Evolutionary conservation across 2,113 vertebrate genomes (phyloP).

Genomic region (Ageneiosus marmoratus): DNA sequence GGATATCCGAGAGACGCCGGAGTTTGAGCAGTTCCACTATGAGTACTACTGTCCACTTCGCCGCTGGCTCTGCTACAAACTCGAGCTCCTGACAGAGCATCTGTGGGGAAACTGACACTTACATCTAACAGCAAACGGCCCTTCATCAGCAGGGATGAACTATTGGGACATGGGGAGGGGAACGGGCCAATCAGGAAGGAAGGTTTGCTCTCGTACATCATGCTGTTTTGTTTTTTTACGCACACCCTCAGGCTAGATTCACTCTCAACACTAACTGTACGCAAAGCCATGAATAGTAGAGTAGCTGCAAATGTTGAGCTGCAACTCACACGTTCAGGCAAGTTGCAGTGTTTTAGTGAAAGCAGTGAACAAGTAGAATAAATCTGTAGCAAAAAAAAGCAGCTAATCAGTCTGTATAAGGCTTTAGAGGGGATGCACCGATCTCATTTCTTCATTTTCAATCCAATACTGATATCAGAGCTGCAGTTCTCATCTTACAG

Average conservation of each 20-base stretch:
- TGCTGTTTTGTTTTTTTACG: conserved; percentile 13
- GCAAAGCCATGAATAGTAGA: conserved; percentile 23
- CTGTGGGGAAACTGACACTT: conserved; percentile 82
- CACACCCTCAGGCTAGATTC: conserved; percentile 20
- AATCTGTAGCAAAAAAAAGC: conserved; percentile 6
- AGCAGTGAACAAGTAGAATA: conserved; percentile 24
- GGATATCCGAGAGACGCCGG: conserved; percentile 95
- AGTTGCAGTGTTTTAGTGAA: conserved; percentile 17
- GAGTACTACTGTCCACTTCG: conserved; percentile 97
- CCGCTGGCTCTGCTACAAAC: conserved; percentile 90
- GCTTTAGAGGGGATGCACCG: conserved; percentile 20
- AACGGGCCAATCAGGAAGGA: conserved; percentile 26
- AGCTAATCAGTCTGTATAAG: background rate
- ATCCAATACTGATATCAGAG: conserved; percentile 12
- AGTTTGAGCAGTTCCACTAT: conserved; percentile 97
- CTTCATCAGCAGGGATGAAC: conserved; percentile 35
- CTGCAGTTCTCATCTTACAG: background rate
- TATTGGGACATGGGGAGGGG: conserved; percentile 2
- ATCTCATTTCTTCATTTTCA: background rate
- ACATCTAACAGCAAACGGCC: conserved; percentile 16
- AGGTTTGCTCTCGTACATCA: conserved; percentile 53
- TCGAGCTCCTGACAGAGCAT: conserved; percentile 81
- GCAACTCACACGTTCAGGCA: background rate
- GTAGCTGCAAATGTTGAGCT: conserved; percentile 2
- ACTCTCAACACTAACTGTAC: conserved; percentile 15